Evolutionary conservation across 2,797 vertebrate genomes (phyloP).

Genomic region (Sylvia borin): DNA sequence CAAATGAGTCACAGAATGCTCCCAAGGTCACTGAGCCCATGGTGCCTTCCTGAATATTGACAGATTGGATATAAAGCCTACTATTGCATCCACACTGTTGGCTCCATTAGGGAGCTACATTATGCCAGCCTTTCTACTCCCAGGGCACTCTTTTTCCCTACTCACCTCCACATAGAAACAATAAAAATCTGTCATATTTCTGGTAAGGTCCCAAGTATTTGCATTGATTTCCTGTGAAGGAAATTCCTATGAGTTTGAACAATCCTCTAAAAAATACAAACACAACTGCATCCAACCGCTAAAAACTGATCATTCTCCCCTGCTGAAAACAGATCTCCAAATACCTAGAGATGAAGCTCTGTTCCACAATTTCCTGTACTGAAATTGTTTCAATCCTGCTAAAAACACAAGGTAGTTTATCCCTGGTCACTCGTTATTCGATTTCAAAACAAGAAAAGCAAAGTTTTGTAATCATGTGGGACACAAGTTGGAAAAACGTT

Average conservation of each 20-base stretch:
- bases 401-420: background rate
- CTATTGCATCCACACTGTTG: fast-evolving
- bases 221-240: background rate
- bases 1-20: constrained; percentile 1
- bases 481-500: background rate
- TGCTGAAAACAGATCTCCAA: background rate
- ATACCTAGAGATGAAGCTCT: background rate
- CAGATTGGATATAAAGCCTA: background rate
- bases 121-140: background rate
- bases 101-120: background rate
- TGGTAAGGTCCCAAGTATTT: background rate
- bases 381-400: background rate
- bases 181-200: background rate
- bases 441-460: background rate
- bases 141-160: background rate
- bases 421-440: background rate
- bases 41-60: background rate
- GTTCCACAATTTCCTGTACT: background rate
- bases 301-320: background rate
- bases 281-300: background rate
- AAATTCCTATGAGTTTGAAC: background rate
- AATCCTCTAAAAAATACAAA: background rate
- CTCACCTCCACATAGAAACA: background rate
- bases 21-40: constrained; percentile 2
- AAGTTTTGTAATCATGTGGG: background rate